A percentile compares a stretch with the other conserved stretches of the same genome.
Evolutionary conservation across 2,888 invertebrate species (phyloP).

Genomic region (Trichopoda pennipes): DNA sequence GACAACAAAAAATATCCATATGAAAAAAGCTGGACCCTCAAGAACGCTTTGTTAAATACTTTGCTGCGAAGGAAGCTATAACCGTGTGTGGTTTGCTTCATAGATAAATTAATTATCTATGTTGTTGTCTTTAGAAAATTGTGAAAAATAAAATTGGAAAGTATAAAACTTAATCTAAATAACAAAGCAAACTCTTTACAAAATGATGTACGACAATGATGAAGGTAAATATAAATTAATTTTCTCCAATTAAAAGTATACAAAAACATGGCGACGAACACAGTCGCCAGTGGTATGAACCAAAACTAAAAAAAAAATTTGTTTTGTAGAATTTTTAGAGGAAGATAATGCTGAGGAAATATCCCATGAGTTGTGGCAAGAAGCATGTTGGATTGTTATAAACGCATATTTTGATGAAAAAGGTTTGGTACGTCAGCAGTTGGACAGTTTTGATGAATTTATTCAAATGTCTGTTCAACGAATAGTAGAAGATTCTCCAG

Average conservation of each 20-base stretch:
- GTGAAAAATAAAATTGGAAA: neutral
- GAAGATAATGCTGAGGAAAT: constrained; percentile 97
- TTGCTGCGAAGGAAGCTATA: too few species aligned
- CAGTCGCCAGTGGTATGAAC: neutral
- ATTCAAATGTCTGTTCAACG: constrained; percentile 99
- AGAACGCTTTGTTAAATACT: too few species aligned
- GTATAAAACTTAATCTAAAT: neutral
- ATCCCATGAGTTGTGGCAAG: constrained; percentile 99
- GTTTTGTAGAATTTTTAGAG: constrained; percentile 83
- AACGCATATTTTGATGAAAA: constrained; percentile 99
- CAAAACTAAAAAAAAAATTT: neutral
- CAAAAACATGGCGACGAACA: constrained; percentile 72
- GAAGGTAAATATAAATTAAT: constrained; percentile 74
- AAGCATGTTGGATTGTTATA: constrained; percentile 99
- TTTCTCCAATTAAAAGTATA: neutral
- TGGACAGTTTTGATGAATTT: constrained; percentile 99
- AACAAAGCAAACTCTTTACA: constrained; percentile 31
- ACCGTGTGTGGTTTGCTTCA: neutral
- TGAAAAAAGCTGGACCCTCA: too few species aligned
- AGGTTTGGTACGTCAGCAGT: constrained; percentile 98
- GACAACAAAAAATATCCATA: too few species aligned
- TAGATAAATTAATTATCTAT: too few species aligned
- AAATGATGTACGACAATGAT: constrained; percentile 80
- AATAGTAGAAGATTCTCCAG: constrained; percentile 99
- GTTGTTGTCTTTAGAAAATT: neutral